phyloP scores from a whole-genome alignment of 2,888 invertebrate species.

The Eucriotettix oculatus region DNA sequence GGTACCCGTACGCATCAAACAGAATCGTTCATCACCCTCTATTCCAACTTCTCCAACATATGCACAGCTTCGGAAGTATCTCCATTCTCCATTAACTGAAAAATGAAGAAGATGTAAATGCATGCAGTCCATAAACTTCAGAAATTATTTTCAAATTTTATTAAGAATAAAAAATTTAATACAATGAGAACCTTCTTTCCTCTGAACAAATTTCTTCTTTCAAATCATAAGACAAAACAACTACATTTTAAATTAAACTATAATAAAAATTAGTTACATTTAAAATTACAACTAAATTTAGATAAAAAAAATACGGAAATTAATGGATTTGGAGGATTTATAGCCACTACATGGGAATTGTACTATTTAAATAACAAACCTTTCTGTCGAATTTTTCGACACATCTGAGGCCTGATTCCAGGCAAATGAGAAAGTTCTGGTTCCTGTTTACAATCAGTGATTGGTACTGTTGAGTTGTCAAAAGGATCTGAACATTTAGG shows the following conservation, averaged over 20 bases:
- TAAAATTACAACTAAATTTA: not conserved
- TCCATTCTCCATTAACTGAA: conserved; percentile 73
- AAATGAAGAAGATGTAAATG: conserved; percentile 10
- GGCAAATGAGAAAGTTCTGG: conserved; percentile 44
- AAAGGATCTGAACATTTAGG: conserved; percentile 86
- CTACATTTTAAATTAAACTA: no score
- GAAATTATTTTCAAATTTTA: no score
- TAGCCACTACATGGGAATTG: no score
- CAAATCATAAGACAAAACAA: no score
- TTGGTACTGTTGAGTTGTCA: conserved; percentile 73
- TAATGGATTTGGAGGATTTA: no score
- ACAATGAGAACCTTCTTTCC: no score
- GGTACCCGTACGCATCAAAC: conserved; percentile 77
- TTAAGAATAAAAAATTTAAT: no score
- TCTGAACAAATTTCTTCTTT: no score
- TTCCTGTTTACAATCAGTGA: conserved; percentile 56
- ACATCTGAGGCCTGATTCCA: conserved; percentile 63
- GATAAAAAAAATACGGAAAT: no score
- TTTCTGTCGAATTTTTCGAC: conserved; percentile 83
- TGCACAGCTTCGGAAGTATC: conserved; percentile 75
- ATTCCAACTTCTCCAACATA: conserved; percentile 83
- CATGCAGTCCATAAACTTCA: not conserved
- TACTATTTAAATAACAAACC: conserved; percentile 28
- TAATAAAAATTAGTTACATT: no score
- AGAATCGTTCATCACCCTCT: conserved; percentile 76